Evolutionary conservation across 2,797 vertebrate species (phyloP).

Genomic region (Coranthus polyacanthus): DNA sequence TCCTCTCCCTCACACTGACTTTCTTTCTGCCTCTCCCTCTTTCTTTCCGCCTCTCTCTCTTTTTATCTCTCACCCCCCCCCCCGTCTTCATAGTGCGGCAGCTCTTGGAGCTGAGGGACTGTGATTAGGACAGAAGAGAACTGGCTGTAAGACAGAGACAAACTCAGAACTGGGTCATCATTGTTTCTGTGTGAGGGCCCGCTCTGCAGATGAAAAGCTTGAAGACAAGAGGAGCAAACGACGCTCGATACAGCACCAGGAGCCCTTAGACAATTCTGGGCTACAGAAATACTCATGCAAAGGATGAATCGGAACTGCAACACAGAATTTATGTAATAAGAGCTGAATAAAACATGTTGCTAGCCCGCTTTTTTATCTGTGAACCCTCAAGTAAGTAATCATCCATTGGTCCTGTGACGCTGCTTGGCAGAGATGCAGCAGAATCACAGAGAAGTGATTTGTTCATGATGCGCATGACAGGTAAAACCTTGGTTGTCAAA

Average conservation of each 20-base stretch:
- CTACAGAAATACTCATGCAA: slow-evolving; percentile 65
- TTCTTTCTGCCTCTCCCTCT: slow-evolving; percentile 40
- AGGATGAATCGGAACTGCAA: slow-evolving; percentile 61
- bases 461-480: slow-evolving; percentile 41
- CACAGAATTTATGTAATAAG: slow-evolving; percentile 74
- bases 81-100: slow-evolving; percentile 67
- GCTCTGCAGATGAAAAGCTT: slow-evolving; percentile 81
- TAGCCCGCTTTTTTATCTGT: slow-evolving; percentile 60
- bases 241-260: slow-evolving; percentile 61
- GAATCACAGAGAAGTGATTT: slow-evolving; percentile 25
- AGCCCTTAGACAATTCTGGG: slow-evolving; percentile 77
- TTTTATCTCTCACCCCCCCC: slow-evolving; percentile 53
- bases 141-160: slow-evolving; percentile 79
- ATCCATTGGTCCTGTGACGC: slow-evolving; percentile 17
- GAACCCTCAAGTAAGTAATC: slow-evolving; percentile 57
- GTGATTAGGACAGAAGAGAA: slow-evolving; percentile 83
- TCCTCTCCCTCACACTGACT: slow-evolving; percentile 52
- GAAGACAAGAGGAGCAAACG: slow-evolving; percentile 70
- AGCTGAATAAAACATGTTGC: slow-evolving; percentile 79
- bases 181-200: slow-evolving; percentile 78
- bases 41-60: slow-evolving; percentile 34
- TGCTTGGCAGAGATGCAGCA: slow-evolving; percentile 22
- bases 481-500: slow-evolving; percentile 54
- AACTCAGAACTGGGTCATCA: slow-evolving; percentile 84
- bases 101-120: slow-evolving; percentile 74